Base-by-base conservation (phyloP, 2,888 invertebrate genomes). In the Stenichneumon culpator region DNA sequence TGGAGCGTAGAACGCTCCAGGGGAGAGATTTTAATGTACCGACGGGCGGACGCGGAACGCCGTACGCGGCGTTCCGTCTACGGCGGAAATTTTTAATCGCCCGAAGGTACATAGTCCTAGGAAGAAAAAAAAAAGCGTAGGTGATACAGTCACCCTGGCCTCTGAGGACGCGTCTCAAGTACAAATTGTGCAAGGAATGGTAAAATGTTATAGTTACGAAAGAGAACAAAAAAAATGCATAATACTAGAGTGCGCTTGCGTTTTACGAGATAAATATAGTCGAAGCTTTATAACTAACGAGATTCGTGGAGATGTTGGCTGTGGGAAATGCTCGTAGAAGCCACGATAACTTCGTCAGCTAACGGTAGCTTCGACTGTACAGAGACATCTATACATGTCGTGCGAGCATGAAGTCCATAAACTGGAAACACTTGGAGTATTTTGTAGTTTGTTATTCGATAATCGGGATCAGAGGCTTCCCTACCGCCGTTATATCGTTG, bases 151-250 rank as follows among this genome's bases (percentile, higher is more conserved):
- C 50, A 28, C 22, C 19, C 7, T 28, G 82, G 68, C 47, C 25
- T 57, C 67, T 28, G 4, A 50, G 44, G 52, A 4, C 44, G 54
- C 44, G 68, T 75, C 65, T 72, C 54, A 84, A 84, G 79, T 84
- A 84, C 82, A 84, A 84, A 84, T 79, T 79, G 79, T 74, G 82
- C 84, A 84, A 79, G 68, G 60, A 50, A 57, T 44, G 60, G 19
- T 57, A 14, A 54, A 39, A 63, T 84, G 44, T 77, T 81, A 39
- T 60, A 73, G 80, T 80, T 80, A 50, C 68, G 44, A 50, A 36
- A 57, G 63, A 57, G 32, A 50, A 65, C 39, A 39, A 44, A 44
- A 44, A 39, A 39, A 39, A 72, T 50, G 77, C 67, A 84, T 84
- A 68, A 73, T 80, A 44, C 19, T n/a, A 47, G 44, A 60, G 63